Base-by-base conservation (phyloP, 1,140 invertebrate genomes). In the Apolygus lucorum region DNA sequence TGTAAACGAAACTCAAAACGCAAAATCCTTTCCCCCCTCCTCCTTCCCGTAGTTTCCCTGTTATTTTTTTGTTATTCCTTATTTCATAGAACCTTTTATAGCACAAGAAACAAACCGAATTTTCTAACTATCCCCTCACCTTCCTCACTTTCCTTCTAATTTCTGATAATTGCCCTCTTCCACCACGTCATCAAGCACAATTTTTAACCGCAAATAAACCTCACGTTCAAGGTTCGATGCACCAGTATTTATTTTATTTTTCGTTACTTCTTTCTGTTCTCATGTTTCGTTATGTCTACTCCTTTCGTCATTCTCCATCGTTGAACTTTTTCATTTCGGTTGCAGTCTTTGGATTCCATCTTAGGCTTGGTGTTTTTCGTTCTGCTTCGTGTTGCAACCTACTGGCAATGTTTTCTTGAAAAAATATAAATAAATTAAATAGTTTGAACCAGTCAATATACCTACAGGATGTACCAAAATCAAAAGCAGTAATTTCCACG, bases 1-100 rank as follows among this genome's bases (percentile, higher is more conserved):
- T 97, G 93, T 97, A 93, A 89, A 65, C 25, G 17, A 25, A 26
- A 27, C 63, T 22, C 28, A 25, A 21, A 22, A 63, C 63, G 26
- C 8, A 65, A 65, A 65, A 65, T 14, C 25, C 4, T 28, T 25
- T 26, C 63, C 4, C 2, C 26, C 63, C 25, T 28, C 17, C 22
- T n/a, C 63, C 28, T 27, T 28, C 1, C 2, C 21, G 64, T 67
- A 67, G 34, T 28, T 68, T 68, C 17, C 27, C 54, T 68, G n/a
- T 28, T 24, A 17, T 52, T 21, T 25, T n/a, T 14, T 66, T 29
- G 17, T 22, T 2, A n/a, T 13, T 28, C 2, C 28, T 21, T 34
- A 21, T 66, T 29, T 22, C 26, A 28, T 29, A 24, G 26, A 66
- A 29, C 26, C n/a, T n/a, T n/a, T n/a, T n/a, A n/a, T n/a, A 59